Evolutionary conservation across 2,113 vertebrate species (phyloP).

Genomic region (Okapia johnstoni): DNA sequence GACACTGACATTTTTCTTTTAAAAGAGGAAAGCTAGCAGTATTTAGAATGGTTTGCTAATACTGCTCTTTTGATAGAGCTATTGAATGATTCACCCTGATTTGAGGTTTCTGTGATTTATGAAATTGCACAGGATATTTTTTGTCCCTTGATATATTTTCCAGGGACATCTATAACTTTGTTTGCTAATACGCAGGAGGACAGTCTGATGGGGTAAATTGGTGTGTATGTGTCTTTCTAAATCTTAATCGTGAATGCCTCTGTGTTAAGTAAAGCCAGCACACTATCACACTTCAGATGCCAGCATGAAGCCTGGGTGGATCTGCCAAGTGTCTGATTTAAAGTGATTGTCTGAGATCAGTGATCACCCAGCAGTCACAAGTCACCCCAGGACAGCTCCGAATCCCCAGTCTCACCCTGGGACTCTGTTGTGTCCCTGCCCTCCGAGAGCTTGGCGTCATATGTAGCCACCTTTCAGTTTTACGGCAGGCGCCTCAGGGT

Average conservation of each 20-base stretch:
- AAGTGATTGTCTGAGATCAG: background rate
- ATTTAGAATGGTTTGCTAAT: background rate
- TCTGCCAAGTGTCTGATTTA: background rate
- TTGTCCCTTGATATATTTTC: background rate
- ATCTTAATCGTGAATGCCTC: background rate
- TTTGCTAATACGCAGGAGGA: background rate
- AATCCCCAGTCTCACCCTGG: rapidly evolving
- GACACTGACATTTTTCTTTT: background rate
- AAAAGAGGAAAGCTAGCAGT: background rate
- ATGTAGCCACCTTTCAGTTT: background rate
- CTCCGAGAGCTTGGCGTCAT: rapidly evolving
- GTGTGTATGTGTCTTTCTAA: background rate
- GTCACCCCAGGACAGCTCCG: background rate
- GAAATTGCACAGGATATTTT: background rate
- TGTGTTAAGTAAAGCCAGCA: background rate
- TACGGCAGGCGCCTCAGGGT: rapidly evolving
- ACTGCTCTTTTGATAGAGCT: background rate
- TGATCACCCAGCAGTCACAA: background rate
- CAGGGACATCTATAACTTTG: background rate
- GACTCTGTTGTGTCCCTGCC: background rate
- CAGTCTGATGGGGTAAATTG: background rate
- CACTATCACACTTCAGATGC: background rate
- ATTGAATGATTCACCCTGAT: background rate
- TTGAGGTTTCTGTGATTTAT: background rate
- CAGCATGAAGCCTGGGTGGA: background rate